Evolutionary conservation across 1,140 invertebrate genomes (phyloP), one percentile per base, ranked within the genome.

Genomic region (Leguminivora glycinivorella): DNA sequence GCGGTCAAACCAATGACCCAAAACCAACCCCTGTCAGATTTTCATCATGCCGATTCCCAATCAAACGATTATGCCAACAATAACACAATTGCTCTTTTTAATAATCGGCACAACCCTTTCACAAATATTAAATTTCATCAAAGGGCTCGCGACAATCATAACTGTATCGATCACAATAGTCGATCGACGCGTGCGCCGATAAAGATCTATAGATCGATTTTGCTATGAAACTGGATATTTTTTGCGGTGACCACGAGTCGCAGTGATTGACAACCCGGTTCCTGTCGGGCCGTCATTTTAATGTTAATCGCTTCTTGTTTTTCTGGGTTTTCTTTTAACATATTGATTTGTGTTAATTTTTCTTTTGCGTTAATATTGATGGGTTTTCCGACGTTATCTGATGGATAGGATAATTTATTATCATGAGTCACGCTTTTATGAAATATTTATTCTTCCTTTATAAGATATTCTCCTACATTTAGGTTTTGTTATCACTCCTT

Each of bases 61-160:
- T 74, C 73, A 68, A 66, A 68, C 56, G 56, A 79, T 47, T 60
- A 25, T n/a, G 56, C 63, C 10, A 74, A 76, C 74, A 78, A 79
- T 76, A 78, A 70, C 74, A 74, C 75, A 82, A 80, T 82, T 70
- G 75, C 70, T 68, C 77, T 76, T 76, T 80, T 76, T 71, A 24
- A 43, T 47, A 74, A 72, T 29, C 47, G 24, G 67, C 68, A 47
- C 26, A 83, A 81, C 83, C 84, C 81, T 85, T 77, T 56, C n/a
- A 29, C n/a, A 70, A 83, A 84, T 85, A 87, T 88, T 79, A 81
- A 82, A 84, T 84, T 86, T 81, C 77, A 82, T 79, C 77, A 77
- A 83, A 77, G 81, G 84, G 84, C 80, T 76, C 68, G 69, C 68
- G 72, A 74, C 80, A 80, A 83, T 87, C 72, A 87, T 85, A 86